Evolutionary conservation across 2,797 vertebrate species (phyloP).

Genomic region (Nyctibius grandis): DNA sequence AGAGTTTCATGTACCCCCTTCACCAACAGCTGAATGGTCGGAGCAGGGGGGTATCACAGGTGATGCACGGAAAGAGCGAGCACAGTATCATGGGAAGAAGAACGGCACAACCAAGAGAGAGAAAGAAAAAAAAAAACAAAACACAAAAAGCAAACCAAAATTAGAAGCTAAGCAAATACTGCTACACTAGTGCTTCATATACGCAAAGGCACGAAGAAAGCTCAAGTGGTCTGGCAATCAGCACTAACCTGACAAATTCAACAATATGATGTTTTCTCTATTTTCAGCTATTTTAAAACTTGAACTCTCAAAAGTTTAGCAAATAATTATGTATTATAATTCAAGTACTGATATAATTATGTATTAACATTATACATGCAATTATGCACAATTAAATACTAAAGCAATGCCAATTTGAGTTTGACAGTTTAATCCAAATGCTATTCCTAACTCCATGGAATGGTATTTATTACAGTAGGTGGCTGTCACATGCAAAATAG

Average conservation of each 20-base stretch:
- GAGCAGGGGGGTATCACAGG: slow-evolving; percentile 91
- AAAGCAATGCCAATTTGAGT: not conserved
- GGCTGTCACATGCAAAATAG: not conserved
- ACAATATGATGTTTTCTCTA: not conserved
- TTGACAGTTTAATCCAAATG: not conserved
- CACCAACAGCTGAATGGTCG: slow-evolving; percentile 99
- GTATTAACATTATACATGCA: not conserved
- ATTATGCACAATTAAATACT: not conserved
- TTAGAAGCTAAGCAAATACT: slow-evolving; percentile 84
- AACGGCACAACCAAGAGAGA: slow-evolving; percentile 79
- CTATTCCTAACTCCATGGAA: not conserved
- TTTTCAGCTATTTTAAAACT: not conserved
- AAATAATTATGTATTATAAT: not conserved
- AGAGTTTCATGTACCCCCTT: slow-evolving; percentile 99
- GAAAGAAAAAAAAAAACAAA: slow-evolving; percentile 84
- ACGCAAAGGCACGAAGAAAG: slow-evolving; percentile 66
- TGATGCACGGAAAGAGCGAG: slow-evolving; percentile 90
- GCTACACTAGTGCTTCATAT: slow-evolving; percentile 76
- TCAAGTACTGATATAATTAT: not conserved
- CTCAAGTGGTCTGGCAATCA: slow-evolving; percentile 45
- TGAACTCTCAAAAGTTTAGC: not conserved
- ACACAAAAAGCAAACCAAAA: slow-evolving; percentile 89
- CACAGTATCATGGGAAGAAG: slow-evolving; percentile 81
- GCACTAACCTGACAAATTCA: not conserved
- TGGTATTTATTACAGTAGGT: not conserved